Percentiles rank a stretch among this genome's conserved stretches.
These are phyloP conservation scores for Solenopsis invicta DNA, from an alignment of 1,140 invertebrate species.

Conservation along the genomic window DNA sequence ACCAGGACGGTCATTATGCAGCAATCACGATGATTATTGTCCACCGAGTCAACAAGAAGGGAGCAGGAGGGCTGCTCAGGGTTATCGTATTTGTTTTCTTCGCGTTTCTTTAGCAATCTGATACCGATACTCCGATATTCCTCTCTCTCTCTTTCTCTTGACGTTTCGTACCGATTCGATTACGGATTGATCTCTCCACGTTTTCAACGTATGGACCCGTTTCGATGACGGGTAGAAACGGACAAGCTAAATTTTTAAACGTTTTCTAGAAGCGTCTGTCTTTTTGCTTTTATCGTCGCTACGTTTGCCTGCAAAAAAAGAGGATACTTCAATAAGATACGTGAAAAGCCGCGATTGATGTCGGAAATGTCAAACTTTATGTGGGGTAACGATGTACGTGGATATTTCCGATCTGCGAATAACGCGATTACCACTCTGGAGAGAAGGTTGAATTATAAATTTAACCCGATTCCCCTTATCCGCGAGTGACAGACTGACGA, in stretches of 20 bases:
- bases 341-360: neutral
- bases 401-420: constrained; percentile 18
- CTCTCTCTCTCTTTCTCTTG: neutral
- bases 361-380: constrained; percentile 7
- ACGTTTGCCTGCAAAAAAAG: neutral
- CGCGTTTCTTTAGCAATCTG: neutral
- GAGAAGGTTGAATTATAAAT: constrained; percentile 9
- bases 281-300: neutral
- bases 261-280: neutral
- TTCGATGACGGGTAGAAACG: constrained; percentile 2
- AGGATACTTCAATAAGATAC: neutral
- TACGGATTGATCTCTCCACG: neutral
- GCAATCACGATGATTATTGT: constrained; percentile 42
- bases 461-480: constrained; percentile 19
- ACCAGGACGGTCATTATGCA: constrained; percentile 23
- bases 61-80: neutral
- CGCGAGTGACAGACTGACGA: constrained; percentile 12
- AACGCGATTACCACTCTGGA: neutral
- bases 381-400: neutral
- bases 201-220: neutral
- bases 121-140: neutral
- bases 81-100: constrained; percentile 32
- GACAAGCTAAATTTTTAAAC: neutral
- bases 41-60: neutral
- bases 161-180: neutral